Conservation (phyloP, 2,113 vertebrate species). For the Cichladusa arquata region DNA sequence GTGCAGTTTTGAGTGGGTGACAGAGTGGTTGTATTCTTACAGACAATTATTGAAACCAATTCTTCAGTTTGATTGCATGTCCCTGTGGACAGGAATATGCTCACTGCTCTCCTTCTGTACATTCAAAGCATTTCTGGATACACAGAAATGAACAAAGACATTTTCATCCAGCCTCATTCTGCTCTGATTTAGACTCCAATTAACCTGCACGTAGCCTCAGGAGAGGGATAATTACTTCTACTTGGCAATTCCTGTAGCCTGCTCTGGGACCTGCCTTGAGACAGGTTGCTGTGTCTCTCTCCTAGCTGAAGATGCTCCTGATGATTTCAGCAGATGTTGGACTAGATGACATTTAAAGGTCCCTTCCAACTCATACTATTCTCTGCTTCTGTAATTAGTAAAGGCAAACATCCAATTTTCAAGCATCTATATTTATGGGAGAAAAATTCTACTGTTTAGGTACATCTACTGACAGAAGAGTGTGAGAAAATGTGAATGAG, state of each 20-base stretch:
- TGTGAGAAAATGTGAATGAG: not conserved
- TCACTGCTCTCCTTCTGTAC: not conserved
- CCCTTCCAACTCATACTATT: not conserved
- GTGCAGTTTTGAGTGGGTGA: not conserved
- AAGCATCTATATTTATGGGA: not conserved
- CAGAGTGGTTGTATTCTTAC: not conserved
- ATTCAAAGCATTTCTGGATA: not conserved
- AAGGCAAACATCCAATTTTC: not conserved
- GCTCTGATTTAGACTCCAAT: not conserved
- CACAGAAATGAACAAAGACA: not conserved
- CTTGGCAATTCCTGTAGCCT: not conserved
- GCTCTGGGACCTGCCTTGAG: not conserved
- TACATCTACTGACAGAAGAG: not conserved
- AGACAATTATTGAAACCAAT: not conserved
- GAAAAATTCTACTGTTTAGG: not conserved
- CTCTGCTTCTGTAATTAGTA: not conserved
- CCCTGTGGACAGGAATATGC: not conserved
- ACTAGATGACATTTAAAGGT: not conserved
- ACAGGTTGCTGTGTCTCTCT: not conserved
- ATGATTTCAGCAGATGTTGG: not conserved
- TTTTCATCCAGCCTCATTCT: not conserved
- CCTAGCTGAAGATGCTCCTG: not conserved
- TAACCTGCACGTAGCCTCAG: fast-evolving
- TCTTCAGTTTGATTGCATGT: not conserved
- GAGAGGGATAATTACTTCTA: not conserved